Percentiles rank a stretch among this genome's conserved stretches.
phyloP scores from a whole-genome alignment of 2,113 vertebrate genomes.

The Serilophus lunatus region DNA sequence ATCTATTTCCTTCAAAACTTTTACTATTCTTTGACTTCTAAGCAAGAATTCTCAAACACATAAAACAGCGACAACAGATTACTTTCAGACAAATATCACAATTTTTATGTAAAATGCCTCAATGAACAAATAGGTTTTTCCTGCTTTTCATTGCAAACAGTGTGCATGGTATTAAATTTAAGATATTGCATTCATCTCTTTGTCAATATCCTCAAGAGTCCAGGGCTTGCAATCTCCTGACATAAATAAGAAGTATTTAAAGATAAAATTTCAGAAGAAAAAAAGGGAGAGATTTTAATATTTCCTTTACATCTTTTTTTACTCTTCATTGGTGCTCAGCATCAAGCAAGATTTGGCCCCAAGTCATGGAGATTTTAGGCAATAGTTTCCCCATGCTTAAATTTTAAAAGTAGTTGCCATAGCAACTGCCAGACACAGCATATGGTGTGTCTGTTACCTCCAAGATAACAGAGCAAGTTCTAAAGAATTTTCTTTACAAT shows the following conservation, averaged over 20 bases:
- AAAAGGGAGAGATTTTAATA: constrained; percentile 37
- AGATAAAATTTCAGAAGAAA: constrained; percentile 44
- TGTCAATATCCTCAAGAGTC: background rate
- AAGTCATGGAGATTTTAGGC: constrained; percentile 78
- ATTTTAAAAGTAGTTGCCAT: constrained; percentile 80
- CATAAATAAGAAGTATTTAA: background rate
- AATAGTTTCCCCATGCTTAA: constrained; percentile 79
- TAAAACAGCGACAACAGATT: background rate
- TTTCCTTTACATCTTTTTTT: constrained; percentile 55
- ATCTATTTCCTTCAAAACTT: background rate
- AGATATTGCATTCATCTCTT: background rate
- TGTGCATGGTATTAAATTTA: background rate
- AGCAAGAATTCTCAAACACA: background rate
- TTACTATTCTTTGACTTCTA: background rate
- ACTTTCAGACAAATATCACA: background rate
- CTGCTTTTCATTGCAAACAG: background rate
- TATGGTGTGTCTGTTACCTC: constrained; percentile 85
- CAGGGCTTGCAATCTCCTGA: background rate
- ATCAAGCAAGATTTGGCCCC: constrained; percentile 57
- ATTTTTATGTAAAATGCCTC: background rate
- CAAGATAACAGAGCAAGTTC: constrained; percentile 80
- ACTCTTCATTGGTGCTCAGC: background rate
- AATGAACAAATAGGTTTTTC: background rate
- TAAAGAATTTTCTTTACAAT: constrained; percentile 81
- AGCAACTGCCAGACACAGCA: constrained; percentile 82